Evolutionary conservation across 2,113 vertebrate species (phyloP), one percentile per base, ranked within the genome.

Genomic region (Centropus bengalensis): DNA sequence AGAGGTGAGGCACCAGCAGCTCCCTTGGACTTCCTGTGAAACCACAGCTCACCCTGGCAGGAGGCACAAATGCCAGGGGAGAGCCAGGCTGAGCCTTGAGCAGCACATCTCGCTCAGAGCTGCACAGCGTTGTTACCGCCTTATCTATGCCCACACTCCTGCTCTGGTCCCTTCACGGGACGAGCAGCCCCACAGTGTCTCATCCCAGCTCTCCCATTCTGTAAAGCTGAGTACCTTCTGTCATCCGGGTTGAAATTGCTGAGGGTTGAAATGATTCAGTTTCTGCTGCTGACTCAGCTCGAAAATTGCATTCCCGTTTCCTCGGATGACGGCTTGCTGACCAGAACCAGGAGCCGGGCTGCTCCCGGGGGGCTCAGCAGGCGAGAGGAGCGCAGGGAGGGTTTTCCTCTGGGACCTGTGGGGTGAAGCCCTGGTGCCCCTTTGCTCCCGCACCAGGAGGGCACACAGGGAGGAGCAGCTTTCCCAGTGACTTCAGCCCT

Each of bases 251-350:
- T 80, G 82, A 63, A 40, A 74, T 77, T 77, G 63, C 78, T n/a
- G 45, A 80, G 51, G 84, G 23, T 89, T 69, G 94, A 59, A 93
- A 95, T 95, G 80, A 91, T 94, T 92, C 64, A 88, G 71, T 59
- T 40, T 5, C 82, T 77, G 55, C 21, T 89, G 78, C 92, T 95
- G 94, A 88, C 67, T 89, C 84, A 86, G 93, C 93, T 92, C 64
- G 60, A 76, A 85, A 73, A 26, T 26, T 22, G 28, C 84, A 8
- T 62, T 60, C 67, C 14, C 0, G 0, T 82, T 55, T 76, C 81
- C 82, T 28, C 24, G 82, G 74, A 24, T 44, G 89, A 92, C 47
- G 27, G 92, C 84, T 93, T 82, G 58, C 73, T 84, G 86, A 24
- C 54, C 49, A 40, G 58, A 52, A 7, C 32, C 38, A 19, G 42